A percentile compares a stretch with the other conserved stretches of the same genome.
phyloP scores from a whole-genome alignment of 1,140 invertebrate genomes.

The Aphelenchoides fujianensis region DNA sequence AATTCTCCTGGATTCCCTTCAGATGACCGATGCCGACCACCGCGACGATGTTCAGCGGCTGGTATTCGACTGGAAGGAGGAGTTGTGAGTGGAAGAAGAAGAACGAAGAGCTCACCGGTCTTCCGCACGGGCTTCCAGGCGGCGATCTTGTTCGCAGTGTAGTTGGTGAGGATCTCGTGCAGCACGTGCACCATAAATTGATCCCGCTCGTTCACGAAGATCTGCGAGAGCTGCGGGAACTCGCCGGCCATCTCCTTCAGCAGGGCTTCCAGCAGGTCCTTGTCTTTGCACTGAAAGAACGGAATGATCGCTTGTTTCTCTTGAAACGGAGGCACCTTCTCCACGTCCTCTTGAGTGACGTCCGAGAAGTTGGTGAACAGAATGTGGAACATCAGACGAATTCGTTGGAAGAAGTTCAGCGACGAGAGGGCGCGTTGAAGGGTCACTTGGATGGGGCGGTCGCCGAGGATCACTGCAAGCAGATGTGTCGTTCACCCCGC shows the following conservation, averaged over 20 bases:
- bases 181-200: conserved; percentile 47
- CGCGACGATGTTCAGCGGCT: conserved; percentile 54
- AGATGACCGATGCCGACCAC: conserved; percentile 61
- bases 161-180: conserved; percentile 39
- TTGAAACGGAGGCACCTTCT: conserved; percentile 7
- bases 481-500: conserved; percentile 44
- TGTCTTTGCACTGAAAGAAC: conserved; percentile 68
- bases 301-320: not conserved
- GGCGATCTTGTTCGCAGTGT: conserved; percentile 44
- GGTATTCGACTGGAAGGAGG: conserved; percentile 38
- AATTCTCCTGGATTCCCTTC: conserved; percentile 51
- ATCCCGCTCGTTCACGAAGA: conserved; percentile 90
- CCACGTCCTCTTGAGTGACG: conserved; percentile 57
- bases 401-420: conserved; percentile 52
- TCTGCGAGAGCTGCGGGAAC: conserved; percentile 81
- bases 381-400: conserved; percentile 54
- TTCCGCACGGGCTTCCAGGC: conserved; percentile 39
- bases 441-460: conserved; percentile 59
- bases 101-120: conserved; percentile 30
- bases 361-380: conserved; percentile 37
- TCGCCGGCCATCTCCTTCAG: conserved; percentile 84
- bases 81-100: not conserved
- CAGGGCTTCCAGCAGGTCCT: conserved; percentile 83
- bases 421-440: conserved; percentile 54
- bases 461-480: conserved; percentile 58